These are phyloP conservation scores for Diphyllodes magnificus DNA, from an alignment of 2,113 vertebrate species.

Conservation along the genomic window DNA sequence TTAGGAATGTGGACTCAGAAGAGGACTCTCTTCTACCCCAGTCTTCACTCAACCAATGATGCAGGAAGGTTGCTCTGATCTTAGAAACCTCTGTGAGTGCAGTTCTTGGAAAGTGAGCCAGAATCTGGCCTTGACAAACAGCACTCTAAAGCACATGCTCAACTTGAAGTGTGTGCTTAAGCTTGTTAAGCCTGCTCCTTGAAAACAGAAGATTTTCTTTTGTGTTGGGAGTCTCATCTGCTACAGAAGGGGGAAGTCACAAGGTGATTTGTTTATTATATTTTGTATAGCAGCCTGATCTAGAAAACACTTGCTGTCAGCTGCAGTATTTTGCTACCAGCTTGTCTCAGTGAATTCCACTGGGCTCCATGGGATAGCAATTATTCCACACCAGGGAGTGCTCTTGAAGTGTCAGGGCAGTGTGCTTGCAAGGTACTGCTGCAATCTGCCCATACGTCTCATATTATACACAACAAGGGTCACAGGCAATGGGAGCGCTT, in stretches of 20 bases:
- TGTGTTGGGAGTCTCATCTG: neutral
- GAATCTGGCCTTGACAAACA: neutral
- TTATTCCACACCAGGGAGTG: conserved; percentile 3
- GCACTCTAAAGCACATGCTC: neutral
- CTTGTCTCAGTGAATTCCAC: conserved; percentile 16
- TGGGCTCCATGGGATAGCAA: neutral
- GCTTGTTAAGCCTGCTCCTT: neutral
- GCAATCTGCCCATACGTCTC: neutral
- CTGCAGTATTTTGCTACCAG: conserved; percentile 16
- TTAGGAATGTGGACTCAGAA: neutral
- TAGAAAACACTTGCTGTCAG: conserved; percentile 16
- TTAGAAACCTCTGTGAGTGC: neutral
- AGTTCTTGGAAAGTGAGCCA: neutral
- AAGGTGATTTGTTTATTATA: conserved; percentile 12
- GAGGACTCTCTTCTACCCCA: neutral
- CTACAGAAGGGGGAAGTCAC: neutral
- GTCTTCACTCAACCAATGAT: neutral
- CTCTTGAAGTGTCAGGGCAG: conserved; percentile 4
- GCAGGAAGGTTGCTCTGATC: neutral
- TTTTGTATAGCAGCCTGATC: neutral
- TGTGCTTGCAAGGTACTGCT: neutral
- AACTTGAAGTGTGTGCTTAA: conserved; percentile 7
- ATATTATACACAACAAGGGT: neutral
- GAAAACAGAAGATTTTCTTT: neutral
- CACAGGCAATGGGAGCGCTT: neutral